phyloP scores from a whole-genome alignment of 2,888 invertebrate species.

The Oxyteleia sp. region DNA sequence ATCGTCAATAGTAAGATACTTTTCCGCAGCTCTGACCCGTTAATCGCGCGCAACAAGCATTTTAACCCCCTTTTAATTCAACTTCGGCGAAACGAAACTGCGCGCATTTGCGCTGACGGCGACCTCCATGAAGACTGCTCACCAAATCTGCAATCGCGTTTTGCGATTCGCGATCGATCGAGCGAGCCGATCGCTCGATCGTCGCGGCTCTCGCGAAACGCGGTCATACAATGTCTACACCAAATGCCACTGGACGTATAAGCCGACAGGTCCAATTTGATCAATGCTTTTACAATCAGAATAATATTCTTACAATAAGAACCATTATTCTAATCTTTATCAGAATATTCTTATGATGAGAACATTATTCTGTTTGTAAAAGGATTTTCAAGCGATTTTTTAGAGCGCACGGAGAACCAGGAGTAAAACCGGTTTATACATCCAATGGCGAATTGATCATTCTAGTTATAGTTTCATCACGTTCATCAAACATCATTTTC shows the following conservation, averaged over 20 bases:
- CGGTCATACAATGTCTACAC: slow-evolving; percentile 37
- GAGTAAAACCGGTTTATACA: too few species aligned
- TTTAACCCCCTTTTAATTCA: slow-evolving; percentile 33
- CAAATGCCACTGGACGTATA: slow-evolving; percentile 9
- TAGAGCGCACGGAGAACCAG: too few species aligned
- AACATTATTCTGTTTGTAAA: too few species aligned
- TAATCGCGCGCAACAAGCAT: neutral
- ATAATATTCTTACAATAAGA: neutral
- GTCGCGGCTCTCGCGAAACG: slow-evolving; percentile 1
- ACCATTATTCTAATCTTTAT: too few species aligned
- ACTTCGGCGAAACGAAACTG: slow-evolving; percentile 38
- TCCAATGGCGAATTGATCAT: slow-evolving; percentile 8
- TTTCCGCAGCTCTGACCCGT: slow-evolving; percentile 12
- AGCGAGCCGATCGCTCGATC: neutral
- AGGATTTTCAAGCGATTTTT: too few species aligned
- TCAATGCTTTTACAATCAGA: too few species aligned
- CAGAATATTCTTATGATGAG: too few species aligned
- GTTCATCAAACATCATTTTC: slow-evolving; percentile 39
- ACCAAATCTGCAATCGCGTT: slow-evolving; percentile 42
- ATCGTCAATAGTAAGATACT: slow-evolving; percentile 57
- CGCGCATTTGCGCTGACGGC: slow-evolving; percentile 47
- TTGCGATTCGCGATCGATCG: neutral
- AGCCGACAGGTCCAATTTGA: too few species aligned
- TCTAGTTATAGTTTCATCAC: slow-evolving; percentile 16
- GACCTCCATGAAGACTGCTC: slow-evolving; percentile 54